phyloP scores from a whole-genome alignment of 2,797 vertebrate genomes.

The Rhynchotus rufescens region DNA sequence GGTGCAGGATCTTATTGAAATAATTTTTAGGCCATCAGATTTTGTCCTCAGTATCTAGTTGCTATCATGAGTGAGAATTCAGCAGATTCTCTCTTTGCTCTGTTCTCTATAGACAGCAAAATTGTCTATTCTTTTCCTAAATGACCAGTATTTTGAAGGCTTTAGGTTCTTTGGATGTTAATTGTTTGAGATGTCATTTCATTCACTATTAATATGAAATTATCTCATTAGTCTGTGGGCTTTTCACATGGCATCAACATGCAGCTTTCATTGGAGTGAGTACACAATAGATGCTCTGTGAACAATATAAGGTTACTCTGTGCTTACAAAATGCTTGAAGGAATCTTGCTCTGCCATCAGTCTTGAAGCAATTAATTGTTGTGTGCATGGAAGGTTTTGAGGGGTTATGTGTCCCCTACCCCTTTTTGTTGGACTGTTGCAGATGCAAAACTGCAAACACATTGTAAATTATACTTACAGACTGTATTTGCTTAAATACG shows the following conservation, averaged over 20 bases:
- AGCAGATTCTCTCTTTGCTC: not conserved
- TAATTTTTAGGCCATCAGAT: not conserved
- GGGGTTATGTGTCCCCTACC: not conserved
- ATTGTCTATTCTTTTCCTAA: not conserved
- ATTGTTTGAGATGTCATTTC: not conserved
- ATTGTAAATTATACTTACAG: not conserved
- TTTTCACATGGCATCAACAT: not conserved
- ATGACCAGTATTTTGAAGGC: not conserved
- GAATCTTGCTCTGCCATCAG: not conserved
- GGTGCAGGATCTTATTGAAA: not conserved
- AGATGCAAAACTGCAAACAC: not conserved
- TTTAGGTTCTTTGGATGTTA: not conserved
- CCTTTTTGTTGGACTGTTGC: not conserved
- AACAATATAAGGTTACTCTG: not conserved
- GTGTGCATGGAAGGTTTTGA: not conserved
- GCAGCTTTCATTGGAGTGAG: not conserved
- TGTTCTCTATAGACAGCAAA: not conserved
- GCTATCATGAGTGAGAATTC: not conserved
- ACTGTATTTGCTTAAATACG: not conserved
- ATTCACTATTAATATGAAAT: not conserved
- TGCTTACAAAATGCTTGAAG: not conserved
- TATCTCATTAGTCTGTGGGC: not conserved
- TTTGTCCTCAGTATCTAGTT: not conserved
- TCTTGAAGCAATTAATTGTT: not conserved
- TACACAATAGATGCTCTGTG: rapidly evolving